phyloP scores from a whole-genome alignment of 2,797 vertebrate genomes.

The Bovichtus variegatus region DNA sequence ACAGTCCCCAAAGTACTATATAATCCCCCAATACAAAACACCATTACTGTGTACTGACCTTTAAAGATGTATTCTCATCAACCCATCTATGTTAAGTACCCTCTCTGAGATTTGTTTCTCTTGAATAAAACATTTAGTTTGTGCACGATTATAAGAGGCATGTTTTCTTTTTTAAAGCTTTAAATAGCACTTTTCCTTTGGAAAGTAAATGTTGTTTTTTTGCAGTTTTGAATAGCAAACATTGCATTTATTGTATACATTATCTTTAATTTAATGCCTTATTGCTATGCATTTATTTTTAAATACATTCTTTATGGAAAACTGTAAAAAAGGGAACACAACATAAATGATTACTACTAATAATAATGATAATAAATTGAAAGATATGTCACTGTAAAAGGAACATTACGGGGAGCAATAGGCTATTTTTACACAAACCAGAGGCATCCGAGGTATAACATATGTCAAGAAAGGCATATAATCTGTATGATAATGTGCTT shows the following conservation, averaged over 20 bases:
- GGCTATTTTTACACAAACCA: conserved; percentile 45
- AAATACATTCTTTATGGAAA: too few relatives aligned
- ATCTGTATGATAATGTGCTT: conserved; percentile 38
- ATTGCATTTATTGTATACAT: conserved; percentile 10
- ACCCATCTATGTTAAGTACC: background rate
- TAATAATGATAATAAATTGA: background rate
- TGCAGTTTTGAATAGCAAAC: conserved; percentile 4
- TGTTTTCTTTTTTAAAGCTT: conserved; percentile 49
- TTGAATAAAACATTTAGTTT: conserved; percentile 18
- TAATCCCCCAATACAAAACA: conserved; percentile 23
- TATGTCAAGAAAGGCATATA: conserved; percentile 44
- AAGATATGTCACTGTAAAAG: conserved; percentile 4
- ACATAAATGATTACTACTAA: too few relatives aligned
- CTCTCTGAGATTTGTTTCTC: conserved; percentile 1
- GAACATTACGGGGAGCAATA: background rate
- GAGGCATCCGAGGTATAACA: conserved; percentile 45
- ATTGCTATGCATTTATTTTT: too few relatives aligned
- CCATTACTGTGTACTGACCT: conserved; percentile 36
- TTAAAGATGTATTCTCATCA: conserved; percentile 15
- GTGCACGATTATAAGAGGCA: background rate
- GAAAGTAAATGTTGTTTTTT: conserved; percentile 26
- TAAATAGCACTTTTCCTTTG: conserved; percentile 59
- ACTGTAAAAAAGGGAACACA: too few relatives aligned
- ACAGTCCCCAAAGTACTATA: conserved; percentile 26
- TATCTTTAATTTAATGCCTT: too few relatives aligned